phyloP scores from a whole-genome alignment of 2,797 vertebrate species.

The Chlorospingus flavigularis region DNA sequence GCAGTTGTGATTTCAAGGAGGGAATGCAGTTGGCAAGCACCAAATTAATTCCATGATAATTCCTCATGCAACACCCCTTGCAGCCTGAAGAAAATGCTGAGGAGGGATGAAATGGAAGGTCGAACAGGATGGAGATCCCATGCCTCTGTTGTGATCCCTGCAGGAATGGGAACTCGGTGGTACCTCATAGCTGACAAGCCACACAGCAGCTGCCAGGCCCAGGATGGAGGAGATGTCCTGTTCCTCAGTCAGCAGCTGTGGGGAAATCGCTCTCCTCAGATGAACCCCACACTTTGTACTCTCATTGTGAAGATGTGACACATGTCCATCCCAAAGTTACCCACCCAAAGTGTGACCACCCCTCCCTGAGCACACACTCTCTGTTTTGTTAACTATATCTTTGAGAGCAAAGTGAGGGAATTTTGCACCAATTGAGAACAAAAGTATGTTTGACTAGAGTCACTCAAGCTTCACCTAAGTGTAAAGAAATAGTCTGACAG shows the following conservation, averaged over 20 bases:
- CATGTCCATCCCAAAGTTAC: neutral
- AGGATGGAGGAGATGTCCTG: neutral
- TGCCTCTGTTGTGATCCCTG: neutral
- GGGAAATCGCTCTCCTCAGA: neutral
- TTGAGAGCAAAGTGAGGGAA: neutral
- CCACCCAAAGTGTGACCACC: neutral
- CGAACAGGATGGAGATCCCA: no score
- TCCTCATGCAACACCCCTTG: neutral
- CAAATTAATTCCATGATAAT: neutral
- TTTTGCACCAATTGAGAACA: neutral
- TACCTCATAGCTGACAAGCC: neutral
- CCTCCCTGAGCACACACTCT: neutral
- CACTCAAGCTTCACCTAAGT: neutral
- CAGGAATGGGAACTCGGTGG: neutral
- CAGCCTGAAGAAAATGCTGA: neutral
- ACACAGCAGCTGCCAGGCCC: neutral
- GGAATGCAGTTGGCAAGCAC: neutral
- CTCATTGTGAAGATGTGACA: neutral
- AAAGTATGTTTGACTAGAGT: neutral
- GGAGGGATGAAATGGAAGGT: neutral
- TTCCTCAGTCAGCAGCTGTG: neutral
- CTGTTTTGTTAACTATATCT: neutral
- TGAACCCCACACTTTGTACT: neutral
- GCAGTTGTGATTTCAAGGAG: neutral
- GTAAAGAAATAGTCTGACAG: neutral